Evolutionary conservation across 1,140 invertebrate genomes (phyloP), one percentile per base, ranked within the genome.

Genomic region (Lepidotrigona ventralis): DNA sequence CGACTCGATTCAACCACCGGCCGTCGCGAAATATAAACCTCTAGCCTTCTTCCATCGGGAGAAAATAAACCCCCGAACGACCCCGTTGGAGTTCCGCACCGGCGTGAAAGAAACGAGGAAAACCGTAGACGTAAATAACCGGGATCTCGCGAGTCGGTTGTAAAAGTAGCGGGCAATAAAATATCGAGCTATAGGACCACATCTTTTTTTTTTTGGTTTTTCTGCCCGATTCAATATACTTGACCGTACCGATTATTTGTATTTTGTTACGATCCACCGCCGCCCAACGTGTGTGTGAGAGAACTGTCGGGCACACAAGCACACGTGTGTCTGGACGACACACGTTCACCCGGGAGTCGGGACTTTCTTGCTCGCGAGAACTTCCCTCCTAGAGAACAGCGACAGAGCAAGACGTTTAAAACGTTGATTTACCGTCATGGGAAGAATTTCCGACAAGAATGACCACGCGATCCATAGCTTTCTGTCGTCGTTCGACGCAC

Each of bases 121-220:
- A 46, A 60, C 53, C 72, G 74, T 17, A 63, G 54, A 53, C 74
- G 58, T 71, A 80, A 86, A 74, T 79, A 82, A 87, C 75, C 68
- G 29, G 23, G 33, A 23, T 51, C 68, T 21, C 53, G 54, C 53
- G 51, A 66, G 66, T 33, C 77, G 83, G 64, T 81, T 63, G 74
- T 85, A 82, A 86, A 86, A 82, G 80, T 78, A 85, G 33, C 79
- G 39, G 39, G 73, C 69, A 56, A 86, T 77, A 78, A 78, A 78
- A 68, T 78, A 78, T 78, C 76, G 51, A 54, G 63, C 8, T 51
- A 15, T 15, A 54, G 26, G 51, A 78, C 64, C 60, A 46, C 63
- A 46, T 8, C 6, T 8, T 46, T 46, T 46, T 9, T 8, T 0
- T 46, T 46, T 46, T 46, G 9, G 5, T 39, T 39, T 39, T 39